A percentile compares a stretch with the other conserved stretches of the same genome.
These are phyloP conservation scores for Peromyscus maniculatus DNA, from an alignment of 2,113 vertebrate genomes.

Conservation along the genomic window DNA sequence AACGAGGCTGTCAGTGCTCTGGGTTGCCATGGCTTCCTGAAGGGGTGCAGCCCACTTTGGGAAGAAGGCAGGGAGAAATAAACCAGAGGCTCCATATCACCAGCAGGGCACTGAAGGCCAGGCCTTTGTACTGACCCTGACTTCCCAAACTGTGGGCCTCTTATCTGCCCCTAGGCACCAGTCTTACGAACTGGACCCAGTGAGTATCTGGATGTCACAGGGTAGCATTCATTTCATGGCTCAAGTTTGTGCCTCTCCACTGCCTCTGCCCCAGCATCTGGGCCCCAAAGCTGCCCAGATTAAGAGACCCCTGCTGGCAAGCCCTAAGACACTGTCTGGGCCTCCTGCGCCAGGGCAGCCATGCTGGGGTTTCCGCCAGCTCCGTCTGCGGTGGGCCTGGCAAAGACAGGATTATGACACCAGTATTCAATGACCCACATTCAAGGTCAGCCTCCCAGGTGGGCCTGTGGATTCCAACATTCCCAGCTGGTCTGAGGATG, in stretches of 20 bases:
- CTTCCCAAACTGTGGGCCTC: background rate
- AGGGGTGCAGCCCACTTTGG: background rate
- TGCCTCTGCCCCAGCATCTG: background rate
- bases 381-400: background rate
- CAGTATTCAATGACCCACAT: background rate
- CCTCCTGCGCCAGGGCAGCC: background rate
- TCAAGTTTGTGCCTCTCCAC: background rate
- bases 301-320: background rate
- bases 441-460: background rate
- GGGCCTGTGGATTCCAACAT: background rate
- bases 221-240: background rate
- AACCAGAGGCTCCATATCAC: background rate
- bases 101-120: background rate
- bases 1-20: rapidly evolving
- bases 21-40: background rate
- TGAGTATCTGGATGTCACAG: background rate
- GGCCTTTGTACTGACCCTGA: background rate
- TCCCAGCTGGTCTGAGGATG: background rate
- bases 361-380: background rate
- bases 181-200: background rate
- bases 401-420: background rate
- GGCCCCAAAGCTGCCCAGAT: background rate
- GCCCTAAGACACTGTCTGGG: background rate
- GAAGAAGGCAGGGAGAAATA: background rate
- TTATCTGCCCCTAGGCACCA: background rate